phyloP scores from a whole-genome alignment of 2,888 invertebrate genomes.

The Crematogaster levior region DNA sequence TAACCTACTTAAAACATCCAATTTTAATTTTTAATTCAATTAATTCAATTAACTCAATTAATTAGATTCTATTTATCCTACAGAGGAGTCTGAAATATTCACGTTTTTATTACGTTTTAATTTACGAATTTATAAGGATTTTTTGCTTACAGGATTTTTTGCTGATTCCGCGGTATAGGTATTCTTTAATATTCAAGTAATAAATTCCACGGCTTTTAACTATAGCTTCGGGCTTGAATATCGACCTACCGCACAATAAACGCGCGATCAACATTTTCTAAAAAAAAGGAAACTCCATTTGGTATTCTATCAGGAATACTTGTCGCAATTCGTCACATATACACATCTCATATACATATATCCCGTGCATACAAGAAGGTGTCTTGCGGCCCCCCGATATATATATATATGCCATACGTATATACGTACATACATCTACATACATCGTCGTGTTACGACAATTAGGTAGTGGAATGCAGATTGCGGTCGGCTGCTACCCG shows the following conservation, averaged over 20 bases:
- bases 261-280: slow-evolving; percentile 47
- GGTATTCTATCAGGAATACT: slow-evolving; percentile 53
- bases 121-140: background rate
- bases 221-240: slow-evolving; percentile 30
- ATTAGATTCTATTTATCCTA: background rate
- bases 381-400: slow-evolving; percentile 23
- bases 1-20: background rate
- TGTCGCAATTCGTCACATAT: slow-evolving; percentile 29
- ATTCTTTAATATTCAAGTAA: slow-evolving; percentile 21
- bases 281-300: slow-evolving; percentile 29
- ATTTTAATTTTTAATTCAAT: slow-evolving; percentile 5
- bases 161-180: background rate
- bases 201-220: slow-evolving; percentile 35
- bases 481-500: slow-evolving; percentile 80
- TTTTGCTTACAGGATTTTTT: slow-evolving; percentile 5
- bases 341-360: slow-evolving; percentile 15
- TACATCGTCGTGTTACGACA: slow-evolving; percentile 79
- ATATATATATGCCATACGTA: slow-evolving; percentile 63
- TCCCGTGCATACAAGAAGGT: slow-evolving; percentile 36
- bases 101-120: background rate
- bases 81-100: background rate
- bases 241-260: slow-evolving; percentile 36
- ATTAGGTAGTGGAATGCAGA: slow-evolving; percentile 84
- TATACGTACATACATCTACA: slow-evolving; percentile 76
- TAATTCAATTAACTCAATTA: background rate